phyloP scores from a whole-genome alignment of 2,888 invertebrate genomes.

The Oscheius onirici region DNA sequence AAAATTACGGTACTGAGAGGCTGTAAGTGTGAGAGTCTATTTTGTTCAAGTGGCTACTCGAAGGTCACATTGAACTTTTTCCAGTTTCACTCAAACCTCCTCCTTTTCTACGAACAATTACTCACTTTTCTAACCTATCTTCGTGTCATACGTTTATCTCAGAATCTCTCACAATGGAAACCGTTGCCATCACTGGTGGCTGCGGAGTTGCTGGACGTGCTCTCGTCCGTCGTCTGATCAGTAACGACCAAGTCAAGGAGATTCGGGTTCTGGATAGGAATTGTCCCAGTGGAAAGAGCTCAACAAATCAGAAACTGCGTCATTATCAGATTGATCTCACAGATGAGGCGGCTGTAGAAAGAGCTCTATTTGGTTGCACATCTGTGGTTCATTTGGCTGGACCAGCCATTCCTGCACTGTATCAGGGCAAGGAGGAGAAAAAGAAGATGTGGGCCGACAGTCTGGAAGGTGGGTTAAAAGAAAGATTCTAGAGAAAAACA shows the following conservation, averaged over 20 bases:
- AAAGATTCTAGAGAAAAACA: too few species aligned
- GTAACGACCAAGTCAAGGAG: constrained; percentile 56
- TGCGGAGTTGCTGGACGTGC: constrained; percentile 63
- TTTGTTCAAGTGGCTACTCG: too few species aligned
- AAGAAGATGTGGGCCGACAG: constrained; percentile 53
- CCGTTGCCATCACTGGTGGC: constrained; percentile 66
- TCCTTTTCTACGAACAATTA: too few species aligned
- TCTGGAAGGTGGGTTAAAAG: constrained; percentile 35
- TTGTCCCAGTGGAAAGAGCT: constrained; percentile 1
- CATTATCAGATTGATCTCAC: constrained; percentile 20
- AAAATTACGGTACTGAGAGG: too few species aligned
- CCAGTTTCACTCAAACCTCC: too few species aligned
- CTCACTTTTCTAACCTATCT: too few species aligned
- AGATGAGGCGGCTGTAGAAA: constrained; percentile 30
- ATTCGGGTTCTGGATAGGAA: constrained; percentile 60
- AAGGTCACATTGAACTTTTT: too few species aligned
- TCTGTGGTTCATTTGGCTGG: constrained; percentile 49
- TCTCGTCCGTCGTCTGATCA: constrained; percentile 56
- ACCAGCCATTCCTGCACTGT: constrained; percentile 42
- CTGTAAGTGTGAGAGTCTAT: too few species aligned
- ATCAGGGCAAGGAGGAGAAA: constrained; percentile 38
- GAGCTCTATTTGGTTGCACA: constrained; percentile 56
- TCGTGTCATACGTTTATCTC: too few species aligned
- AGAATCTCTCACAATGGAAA: constrained; percentile 37
- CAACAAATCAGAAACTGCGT: neutral